Conservation (phyloP, 1,140 invertebrate genomes). For the Saccostrea cuccullata region DNA sequence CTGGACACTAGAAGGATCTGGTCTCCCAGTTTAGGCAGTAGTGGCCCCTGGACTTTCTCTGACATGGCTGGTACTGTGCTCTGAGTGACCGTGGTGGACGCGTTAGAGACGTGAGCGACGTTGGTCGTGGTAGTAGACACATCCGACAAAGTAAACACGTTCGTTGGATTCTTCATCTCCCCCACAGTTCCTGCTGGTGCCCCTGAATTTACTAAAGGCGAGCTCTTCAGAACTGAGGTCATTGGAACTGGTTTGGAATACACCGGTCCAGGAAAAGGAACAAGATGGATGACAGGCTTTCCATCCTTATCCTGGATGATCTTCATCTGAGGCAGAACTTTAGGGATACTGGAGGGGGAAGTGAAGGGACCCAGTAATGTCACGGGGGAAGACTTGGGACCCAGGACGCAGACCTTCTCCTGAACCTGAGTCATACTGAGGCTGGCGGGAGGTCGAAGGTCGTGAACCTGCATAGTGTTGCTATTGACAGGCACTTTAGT, state of each 20-base stretch:
- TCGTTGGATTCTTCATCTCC: neutral
- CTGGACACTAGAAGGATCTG: conserved; percentile 35
- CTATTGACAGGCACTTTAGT: neutral
- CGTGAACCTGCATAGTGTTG: conserved; percentile 1
- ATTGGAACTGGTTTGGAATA: neutral
- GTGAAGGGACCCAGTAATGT: conserved; percentile 23
- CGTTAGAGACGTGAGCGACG: neutral
- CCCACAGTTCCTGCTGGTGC: neutral
- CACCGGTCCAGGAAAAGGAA: conserved; percentile 11
- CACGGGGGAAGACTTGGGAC: conserved; percentile 26
- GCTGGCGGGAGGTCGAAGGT: conserved; percentile 10
- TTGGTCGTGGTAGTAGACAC: conserved; percentile 34
- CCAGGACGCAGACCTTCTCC: conserved; percentile 23
- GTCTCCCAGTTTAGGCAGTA: conserved; percentile 2
- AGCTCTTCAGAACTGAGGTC: conserved; percentile 16
- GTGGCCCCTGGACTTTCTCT: conserved; percentile 6
- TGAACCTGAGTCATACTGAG: conserved; percentile 2
- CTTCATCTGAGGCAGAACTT: conserved; percentile 25
- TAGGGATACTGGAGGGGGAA: conserved; percentile 12
- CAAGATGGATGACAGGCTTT: conserved; percentile 29
- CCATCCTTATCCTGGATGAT: conserved; percentile 33
- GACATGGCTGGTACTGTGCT: neutral
- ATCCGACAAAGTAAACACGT: neutral
- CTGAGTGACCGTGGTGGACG: neutral
- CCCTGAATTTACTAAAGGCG: neutral